Percentiles rank a stretch among this genome's conserved stretches.
phyloP scores from a whole-genome alignment of 2,113 vertebrate species.

The Rhipidura dahli region DNA sequence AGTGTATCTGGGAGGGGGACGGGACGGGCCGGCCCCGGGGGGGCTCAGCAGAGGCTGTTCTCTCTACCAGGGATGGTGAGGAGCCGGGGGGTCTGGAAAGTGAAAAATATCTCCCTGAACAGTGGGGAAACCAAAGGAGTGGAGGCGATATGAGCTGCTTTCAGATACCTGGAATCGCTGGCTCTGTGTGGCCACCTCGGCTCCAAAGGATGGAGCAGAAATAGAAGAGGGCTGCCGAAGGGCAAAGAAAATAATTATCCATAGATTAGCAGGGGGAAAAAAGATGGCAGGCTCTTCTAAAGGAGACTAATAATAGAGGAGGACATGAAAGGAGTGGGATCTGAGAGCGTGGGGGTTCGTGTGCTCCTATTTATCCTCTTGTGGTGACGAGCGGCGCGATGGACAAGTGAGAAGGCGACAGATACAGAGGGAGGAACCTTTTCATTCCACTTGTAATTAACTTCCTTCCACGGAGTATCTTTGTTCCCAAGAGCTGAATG shows the following conservation, averaged over 20 bases:
- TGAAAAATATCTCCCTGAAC: not conserved
- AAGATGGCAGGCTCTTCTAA: slow-evolving; percentile 19
- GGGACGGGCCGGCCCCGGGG: accelerated
- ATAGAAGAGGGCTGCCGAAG: slow-evolving; percentile 47
- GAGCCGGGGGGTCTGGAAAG: not conserved
- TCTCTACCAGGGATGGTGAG: not conserved
- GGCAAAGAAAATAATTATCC: slow-evolving; percentile 47
- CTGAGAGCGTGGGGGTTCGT: not conserved
- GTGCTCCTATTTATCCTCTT: slow-evolving; percentile 10
- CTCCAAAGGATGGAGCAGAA: not conserved
- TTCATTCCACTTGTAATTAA: not conserved
- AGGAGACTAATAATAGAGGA: slow-evolving; percentile 48
- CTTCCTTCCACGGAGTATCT: not conserved
- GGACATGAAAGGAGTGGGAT: slow-evolving; percentile 29
- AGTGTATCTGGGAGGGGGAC: slow-evolving; percentile 28
- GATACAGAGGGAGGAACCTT: not conserved
- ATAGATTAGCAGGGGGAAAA: not conserved
- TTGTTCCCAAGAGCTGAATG: not conserved
- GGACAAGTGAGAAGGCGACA: not conserved
- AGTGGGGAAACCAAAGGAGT: not conserved
- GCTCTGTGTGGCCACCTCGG: not conserved
- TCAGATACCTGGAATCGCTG: not conserved
- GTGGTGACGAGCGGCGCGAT: not conserved
- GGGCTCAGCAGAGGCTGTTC: not conserved
- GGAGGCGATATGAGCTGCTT: not conserved